Evolutionary conservation across 2,113 vertebrate genomes (phyloP).

Genomic region (Chaenocephalus aceratus): DNA sequence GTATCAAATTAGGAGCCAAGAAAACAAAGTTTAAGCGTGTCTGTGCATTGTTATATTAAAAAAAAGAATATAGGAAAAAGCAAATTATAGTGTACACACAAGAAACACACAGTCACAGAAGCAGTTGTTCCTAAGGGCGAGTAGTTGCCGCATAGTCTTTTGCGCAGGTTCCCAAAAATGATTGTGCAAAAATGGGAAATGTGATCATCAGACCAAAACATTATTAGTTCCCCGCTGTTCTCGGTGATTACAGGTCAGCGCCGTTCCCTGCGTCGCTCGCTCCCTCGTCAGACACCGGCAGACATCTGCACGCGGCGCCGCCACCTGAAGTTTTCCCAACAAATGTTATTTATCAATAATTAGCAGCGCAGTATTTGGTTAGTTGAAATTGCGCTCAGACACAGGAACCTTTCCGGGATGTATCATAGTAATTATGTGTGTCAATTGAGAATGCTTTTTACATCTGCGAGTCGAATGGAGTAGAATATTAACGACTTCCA

Average conservation of each 20-base stretch:
- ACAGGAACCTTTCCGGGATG: constrained; percentile 93
- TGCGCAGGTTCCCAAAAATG: constrained; percentile 90
- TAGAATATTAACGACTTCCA: constrained; percentile 77
- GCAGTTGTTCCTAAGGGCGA: constrained; percentile 38
- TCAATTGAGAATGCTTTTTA: constrained; percentile 81
- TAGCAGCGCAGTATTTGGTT: constrained; percentile 93
- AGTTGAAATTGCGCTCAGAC: constrained; percentile 95
- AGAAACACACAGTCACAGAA: neutral
- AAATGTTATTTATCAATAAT: constrained; percentile 99
- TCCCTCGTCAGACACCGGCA: constrained; percentile 58
- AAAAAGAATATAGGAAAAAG: neutral
- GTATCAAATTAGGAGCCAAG: neutral
- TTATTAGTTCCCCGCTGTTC: constrained; percentile 83
- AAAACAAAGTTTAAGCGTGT: constrained; percentile 26
- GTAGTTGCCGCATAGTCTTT: constrained; percentile 71
- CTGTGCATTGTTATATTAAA: constrained; percentile 7
- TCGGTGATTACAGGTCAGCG: constrained; percentile 90
- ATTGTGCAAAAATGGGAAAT: constrained; percentile 84
- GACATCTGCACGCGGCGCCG: constrained; percentile 91
- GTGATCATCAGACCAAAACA: constrained; percentile 88
- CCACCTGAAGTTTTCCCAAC: constrained; percentile 93
- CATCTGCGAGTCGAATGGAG: constrained; percentile 78
- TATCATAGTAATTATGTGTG: constrained; percentile 86
- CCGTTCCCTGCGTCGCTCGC: constrained; percentile 64
- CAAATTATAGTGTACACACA: neutral